Base-by-base conservation (phyloP, 2,888 invertebrate species). In the Oscheius myriophilus region DNA sequence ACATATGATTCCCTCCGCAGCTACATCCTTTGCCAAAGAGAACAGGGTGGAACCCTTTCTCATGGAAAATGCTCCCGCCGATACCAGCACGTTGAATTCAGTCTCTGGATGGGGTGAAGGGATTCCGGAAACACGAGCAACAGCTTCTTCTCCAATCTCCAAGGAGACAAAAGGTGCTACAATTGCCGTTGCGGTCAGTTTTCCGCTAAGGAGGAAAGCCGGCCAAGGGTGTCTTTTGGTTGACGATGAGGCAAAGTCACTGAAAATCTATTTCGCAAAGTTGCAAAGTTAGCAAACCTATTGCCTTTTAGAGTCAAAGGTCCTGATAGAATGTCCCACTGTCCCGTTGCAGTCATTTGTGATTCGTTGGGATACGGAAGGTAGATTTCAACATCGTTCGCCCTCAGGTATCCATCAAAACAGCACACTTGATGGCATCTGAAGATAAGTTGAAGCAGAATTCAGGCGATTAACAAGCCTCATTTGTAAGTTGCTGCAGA, bases 141-240 rank as follows among this genome's bases (percentile, higher is more conserved):
- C 64, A 2, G 75, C 73, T 12, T 52, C 66, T 59, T 69, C 69
- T 9, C 42, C 18, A 1, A 79, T 14, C 33, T 76, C 77, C 39
- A 78, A 66, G 7, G 75, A 72, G 14, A 70, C 64, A 49, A 79
- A 78, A n/a, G 79, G 78, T 0, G 78, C 72, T 6, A 79, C 57
- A 26, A 79, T 74, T 1, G 79, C 79, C 3, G 75, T 68, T 0
- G 76, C 76, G 0, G 74, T 72, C 26, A 79, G 55, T 14, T 70
- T 68, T 16, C 77, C 76, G 9, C 53, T 70, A 14, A 79, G 25
- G 12, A 75, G 52, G 23, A 79, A 45, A 4, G 66, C 74, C 0
- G 79, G 70, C 23, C 55, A 57, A 12, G 66, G 67, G 33, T 70
- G 66, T n/a, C 51, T 43, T 16, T 54, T 53, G 16, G 21, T 21